Percentiles rank a stretch among this genome's conserved stretches.
These are phyloP conservation scores for Lanistes nyassanus DNA, from an alignment of 1,140 invertebrate genomes.

Conservation along the genomic window DNA sequence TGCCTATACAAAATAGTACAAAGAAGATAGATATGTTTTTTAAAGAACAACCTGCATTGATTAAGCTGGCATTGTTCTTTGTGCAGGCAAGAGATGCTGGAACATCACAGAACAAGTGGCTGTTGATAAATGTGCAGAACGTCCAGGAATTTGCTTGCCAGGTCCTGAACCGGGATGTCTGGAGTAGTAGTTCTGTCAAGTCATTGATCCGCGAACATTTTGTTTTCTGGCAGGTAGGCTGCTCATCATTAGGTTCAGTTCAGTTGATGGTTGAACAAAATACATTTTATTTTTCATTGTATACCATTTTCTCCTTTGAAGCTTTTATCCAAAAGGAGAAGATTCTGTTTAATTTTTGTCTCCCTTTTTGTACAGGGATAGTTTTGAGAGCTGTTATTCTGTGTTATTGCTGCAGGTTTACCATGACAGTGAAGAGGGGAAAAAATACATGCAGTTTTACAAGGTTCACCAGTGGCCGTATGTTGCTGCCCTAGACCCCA, in stretches of 20 bases:
- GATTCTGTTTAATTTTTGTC: neutral
- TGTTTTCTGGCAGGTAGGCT: conserved; percentile 83
- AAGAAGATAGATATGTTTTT: too few species aligned
- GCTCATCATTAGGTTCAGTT: too few species aligned
- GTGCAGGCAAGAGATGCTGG: conserved; percentile 74
- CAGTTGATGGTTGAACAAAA: too few species aligned
- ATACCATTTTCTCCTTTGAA: too few species aligned
- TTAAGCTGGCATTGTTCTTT: neutral
- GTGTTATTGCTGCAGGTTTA: conserved; percentile 71
- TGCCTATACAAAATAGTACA: too few species aligned
- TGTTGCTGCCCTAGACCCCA: conserved; percentile 79
- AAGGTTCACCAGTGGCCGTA: conserved; percentile 77
- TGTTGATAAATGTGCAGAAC: conserved; percentile 84
- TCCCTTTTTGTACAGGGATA: neutral
- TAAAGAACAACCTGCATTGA: neutral
- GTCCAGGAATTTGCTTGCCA: conserved; percentile 80
- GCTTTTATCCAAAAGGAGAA: too few species aligned
- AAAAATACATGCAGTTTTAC: conserved; percentile 79
- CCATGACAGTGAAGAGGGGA: conserved; percentile 76
- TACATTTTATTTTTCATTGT: too few species aligned
- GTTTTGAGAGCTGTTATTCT: neutral
- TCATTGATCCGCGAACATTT: conserved; percentile 78
- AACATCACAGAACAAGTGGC: conserved; percentile 75
- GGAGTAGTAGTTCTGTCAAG: conserved; percentile 77
- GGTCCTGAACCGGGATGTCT: conserved; percentile 82